Conservation (phyloP, 2,888 invertebrate species). For the Eremobia ochroleuca region DNA sequence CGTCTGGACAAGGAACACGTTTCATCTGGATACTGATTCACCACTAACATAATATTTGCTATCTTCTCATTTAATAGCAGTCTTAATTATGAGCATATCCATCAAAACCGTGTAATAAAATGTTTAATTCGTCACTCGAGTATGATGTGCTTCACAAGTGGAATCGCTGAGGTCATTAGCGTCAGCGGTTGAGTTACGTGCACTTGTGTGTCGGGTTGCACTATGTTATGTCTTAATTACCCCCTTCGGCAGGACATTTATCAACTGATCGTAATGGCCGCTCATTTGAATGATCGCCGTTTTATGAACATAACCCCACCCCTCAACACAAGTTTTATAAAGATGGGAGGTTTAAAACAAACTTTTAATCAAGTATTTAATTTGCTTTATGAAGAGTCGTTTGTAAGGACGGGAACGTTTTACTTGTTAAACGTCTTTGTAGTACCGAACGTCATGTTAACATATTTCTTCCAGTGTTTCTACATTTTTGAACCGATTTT, state of each 20-base stretch:
- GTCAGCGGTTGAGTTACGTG: slow-evolving; percentile 42
- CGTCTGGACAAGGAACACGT: neutral
- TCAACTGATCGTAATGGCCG: slow-evolving; percentile 52
- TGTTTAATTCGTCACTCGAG: slow-evolving; percentile 36
- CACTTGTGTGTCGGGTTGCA: slow-evolving; percentile 15
- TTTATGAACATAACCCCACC: slow-evolving; percentile 50
- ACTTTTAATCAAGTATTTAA: slow-evolving; percentile 50
- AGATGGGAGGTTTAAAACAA: slow-evolving; percentile 35
- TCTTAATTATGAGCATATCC: slow-evolving; percentile 23
- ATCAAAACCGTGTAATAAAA: slow-evolving; percentile 42
- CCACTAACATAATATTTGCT: slow-evolving; percentile 6
- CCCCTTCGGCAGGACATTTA: slow-evolving; percentile 57
- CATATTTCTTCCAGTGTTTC: slow-evolving; percentile 10
- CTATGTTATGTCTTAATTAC: slow-evolving; percentile 63
- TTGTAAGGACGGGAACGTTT: slow-evolving; percentile 7
- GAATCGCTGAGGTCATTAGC: slow-evolving; percentile 41
- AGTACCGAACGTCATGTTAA: neutral
- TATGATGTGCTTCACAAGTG: slow-evolving; percentile 21
- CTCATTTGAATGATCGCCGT: slow-evolving; percentile 49
- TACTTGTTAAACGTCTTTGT: neutral
- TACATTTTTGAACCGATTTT: neutral
- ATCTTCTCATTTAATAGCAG: slow-evolving; percentile 12
- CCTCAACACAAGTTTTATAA: slow-evolving; percentile 22
- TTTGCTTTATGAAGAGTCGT: slow-evolving; percentile 35
- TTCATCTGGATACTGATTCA: slow-evolving; percentile 1